phyloP scores from a whole-genome alignment of 1,140 invertebrate genomes.

The Paralvinella palmiformis region DNA sequence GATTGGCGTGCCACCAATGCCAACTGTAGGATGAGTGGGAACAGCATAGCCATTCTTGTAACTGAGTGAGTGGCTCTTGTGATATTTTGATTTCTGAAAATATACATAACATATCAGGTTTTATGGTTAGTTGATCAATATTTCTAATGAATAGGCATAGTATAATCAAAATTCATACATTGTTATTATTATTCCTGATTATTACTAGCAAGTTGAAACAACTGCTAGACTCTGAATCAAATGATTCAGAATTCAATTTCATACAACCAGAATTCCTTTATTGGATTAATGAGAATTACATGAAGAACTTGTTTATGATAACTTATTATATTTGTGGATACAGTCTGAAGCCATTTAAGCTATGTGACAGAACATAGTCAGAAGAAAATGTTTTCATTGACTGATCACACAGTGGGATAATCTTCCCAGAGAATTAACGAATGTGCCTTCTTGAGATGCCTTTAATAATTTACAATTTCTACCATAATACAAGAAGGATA shows the following conservation, averaged over 20 bases:
- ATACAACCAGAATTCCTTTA: background rate
- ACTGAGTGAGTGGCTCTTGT: constrained; percentile 60
- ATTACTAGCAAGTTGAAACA: background rate
- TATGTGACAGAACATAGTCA: too few relatives aligned
- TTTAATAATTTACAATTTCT: too few relatives aligned
- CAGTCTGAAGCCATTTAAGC: too few relatives aligned
- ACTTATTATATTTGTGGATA: too few relatives aligned
- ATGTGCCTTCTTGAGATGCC: too few relatives aligned
- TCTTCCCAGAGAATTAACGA: too few relatives aligned
- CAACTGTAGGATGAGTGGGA: constrained; percentile 53
- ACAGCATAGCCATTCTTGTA: constrained; percentile 65
- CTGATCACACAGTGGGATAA: too few relatives aligned
- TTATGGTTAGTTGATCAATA: background rate
- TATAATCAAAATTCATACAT: background rate
- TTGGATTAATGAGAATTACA: too few relatives aligned
- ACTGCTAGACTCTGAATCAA: background rate
- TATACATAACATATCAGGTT: background rate
- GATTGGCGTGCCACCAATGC: constrained; percentile 54
- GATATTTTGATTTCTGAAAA: constrained; percentile 58
- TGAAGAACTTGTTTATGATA: too few relatives aligned
- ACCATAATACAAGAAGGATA: too few relatives aligned
- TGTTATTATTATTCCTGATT: background rate
- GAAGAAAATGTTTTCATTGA: too few relatives aligned
- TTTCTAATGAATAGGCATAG: background rate
- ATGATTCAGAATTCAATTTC: background rate